Conservation (phyloP, 37 sponge, comb jelly and placozoan genomes). For the Dysidea cf. avara region DNA sequence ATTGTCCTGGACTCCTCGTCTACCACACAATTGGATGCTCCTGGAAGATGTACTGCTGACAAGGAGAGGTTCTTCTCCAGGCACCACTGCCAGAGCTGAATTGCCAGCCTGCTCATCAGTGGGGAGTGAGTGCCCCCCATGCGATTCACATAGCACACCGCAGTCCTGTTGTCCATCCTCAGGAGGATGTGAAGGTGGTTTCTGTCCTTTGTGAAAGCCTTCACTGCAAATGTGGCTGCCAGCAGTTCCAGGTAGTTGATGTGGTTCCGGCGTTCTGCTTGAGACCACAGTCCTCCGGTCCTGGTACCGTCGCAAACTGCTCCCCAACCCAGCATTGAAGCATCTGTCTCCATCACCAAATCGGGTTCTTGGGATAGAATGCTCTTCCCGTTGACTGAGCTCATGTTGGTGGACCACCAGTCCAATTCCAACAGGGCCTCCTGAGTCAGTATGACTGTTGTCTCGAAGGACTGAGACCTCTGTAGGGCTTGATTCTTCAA, state of each 20-base stretch:
- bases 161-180: too few species aligned
- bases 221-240: too few species aligned
- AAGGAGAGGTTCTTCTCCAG: conserved; percentile 30
- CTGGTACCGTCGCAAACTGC: conserved; percentile 11
- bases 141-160: conserved; percentile 20
- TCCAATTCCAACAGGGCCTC: conserved; percentile 9
- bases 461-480: conserved; percentile 5
- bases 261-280: conserved; percentile 19
- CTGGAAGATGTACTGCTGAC: conserved; percentile 50
- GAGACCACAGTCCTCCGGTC: conserved; percentile 55
- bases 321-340: conserved; percentile 43
- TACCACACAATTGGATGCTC: conserved; percentile 22
- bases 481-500: conserved; percentile 9
- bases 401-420: conserved; percentile 15
- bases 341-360: conserved; percentile 37
- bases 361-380: conserved; percentile 4
- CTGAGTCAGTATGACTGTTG: background rate
- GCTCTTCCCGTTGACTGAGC: conserved; percentile 9
- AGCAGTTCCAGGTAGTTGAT: too few species aligned
- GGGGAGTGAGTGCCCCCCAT: conserved; percentile 49
- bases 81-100: too few species aligned
- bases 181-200: too few species aligned
- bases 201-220: conserved; percentile 44
- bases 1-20: too few species aligned
- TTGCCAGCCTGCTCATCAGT: background rate